These are phyloP conservation scores for Potorous gilbertii DNA, from an alignment of 2,797 vertebrate genomes.

Conservation along the genomic window DNA sequence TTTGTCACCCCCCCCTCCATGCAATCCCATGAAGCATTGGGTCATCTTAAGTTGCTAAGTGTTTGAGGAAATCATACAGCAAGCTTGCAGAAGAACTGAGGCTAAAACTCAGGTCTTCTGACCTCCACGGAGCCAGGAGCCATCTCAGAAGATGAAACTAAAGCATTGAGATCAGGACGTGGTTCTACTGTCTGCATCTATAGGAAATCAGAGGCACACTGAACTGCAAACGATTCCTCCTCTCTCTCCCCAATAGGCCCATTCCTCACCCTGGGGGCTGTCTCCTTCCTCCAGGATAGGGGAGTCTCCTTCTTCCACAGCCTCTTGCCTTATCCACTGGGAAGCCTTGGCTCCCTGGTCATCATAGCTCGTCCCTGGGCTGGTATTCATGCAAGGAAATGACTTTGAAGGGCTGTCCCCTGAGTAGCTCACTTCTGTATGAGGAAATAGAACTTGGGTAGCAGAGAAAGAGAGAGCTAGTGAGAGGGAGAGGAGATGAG, in stretches of 20 bases:
- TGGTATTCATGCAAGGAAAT: slow-evolving; percentile 4
- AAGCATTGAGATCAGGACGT: background rate
- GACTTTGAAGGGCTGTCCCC: slow-evolving; percentile 48
- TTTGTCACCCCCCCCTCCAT: background rate
- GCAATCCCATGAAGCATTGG: background rate
- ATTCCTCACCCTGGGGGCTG: slow-evolving; percentile 34
- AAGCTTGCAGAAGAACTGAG: background rate
- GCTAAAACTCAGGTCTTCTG: background rate
- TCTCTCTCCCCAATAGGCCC: background rate
- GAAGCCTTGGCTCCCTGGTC: slow-evolving; percentile 40
- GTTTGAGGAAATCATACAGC: background rate
- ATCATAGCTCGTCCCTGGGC: slow-evolving; percentile 44
- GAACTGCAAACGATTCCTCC: background rate
- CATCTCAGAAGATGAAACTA: background rate
- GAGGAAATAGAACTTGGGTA: slow-evolving; percentile 17
- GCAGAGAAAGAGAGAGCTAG: slow-evolving; percentile 6
- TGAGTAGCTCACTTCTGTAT: slow-evolving; percentile 70
- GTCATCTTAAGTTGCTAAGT: slow-evolving; percentile 18
- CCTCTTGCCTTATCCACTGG: slow-evolving; percentile 59
- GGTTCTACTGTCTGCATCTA: background rate
- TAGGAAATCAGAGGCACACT: background rate
- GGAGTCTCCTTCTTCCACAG: slow-evolving; percentile 51
- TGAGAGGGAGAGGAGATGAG: background rate
- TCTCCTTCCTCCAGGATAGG: slow-evolving; percentile 46
- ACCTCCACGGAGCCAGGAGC: background rate